phyloP scores from a whole-genome alignment of 2,888 invertebrate genomes.

The Plebejus argus region DNA sequence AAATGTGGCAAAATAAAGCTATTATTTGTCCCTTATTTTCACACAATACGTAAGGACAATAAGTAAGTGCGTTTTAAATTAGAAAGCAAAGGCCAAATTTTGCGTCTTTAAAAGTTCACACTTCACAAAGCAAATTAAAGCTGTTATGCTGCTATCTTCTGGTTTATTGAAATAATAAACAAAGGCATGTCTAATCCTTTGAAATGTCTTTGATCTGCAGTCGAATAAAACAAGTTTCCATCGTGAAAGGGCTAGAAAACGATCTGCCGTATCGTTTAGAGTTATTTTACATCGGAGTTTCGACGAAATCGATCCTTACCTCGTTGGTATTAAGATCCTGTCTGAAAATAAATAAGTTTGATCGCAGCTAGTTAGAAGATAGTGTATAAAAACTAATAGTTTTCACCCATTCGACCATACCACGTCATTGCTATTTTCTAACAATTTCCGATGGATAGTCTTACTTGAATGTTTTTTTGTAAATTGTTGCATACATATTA shows the following conservation, averaged over 20 bases:
- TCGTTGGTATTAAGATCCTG: neutral
- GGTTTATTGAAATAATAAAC: neutral
- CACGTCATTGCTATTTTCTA: neutral
- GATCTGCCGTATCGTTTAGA: neutral
- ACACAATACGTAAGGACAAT: too few relatives aligned
- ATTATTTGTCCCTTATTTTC: too few relatives aligned
- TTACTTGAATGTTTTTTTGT: neutral
- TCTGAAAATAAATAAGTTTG: neutral
- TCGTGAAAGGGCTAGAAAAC: neutral
- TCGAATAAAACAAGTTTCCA: neutral
- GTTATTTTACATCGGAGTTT: neutral
- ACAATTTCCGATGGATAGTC: neutral
- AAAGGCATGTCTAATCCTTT: neutral
- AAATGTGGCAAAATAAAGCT: too few relatives aligned
- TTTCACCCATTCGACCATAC: neutral
- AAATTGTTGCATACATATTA: neutral
- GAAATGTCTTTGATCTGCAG: neutral
- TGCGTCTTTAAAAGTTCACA: too few relatives aligned
- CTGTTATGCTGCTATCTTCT: too few relatives aligned
- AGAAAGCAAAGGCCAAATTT: too few relatives aligned
- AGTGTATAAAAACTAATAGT: neutral
- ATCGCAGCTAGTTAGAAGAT: neutral
- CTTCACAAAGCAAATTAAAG: too few relatives aligned
- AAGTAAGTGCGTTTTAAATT: too few relatives aligned
- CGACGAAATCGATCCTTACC: neutral